Evolutionary conservation across 2,797 vertebrate genomes (phyloP).

Genomic region (Eidolon dupreanum): DNA sequence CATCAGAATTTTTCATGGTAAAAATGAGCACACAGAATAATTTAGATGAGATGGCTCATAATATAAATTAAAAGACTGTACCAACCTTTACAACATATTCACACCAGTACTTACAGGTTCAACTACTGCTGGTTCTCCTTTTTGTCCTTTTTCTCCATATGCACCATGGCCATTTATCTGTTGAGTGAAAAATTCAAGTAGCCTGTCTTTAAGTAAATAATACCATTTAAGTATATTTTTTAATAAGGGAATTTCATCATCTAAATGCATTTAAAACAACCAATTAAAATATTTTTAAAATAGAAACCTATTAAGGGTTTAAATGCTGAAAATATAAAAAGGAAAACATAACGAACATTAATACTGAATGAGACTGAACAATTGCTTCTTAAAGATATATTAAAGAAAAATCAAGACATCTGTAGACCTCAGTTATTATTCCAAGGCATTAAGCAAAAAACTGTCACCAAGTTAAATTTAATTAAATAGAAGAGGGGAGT

Average conservation of each 20-base stretch:
- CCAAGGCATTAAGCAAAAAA: not conserved
- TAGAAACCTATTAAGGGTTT: not conserved
- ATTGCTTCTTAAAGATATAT: not conserved
- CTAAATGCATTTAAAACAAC: not conserved
- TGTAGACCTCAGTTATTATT: not conserved
- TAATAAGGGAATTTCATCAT: not conserved
- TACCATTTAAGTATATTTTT: not conserved
- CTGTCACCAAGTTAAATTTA: not conserved
- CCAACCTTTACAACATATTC: not conserved
- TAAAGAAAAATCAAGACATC: not conserved
- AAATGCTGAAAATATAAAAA: constrained; percentile 31
- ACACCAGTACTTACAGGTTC: constrained; percentile 93
- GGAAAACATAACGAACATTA: not conserved
- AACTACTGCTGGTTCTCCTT: constrained; percentile 97
- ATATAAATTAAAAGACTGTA: not conserved
- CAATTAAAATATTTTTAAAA: not conserved
- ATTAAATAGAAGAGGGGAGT: not conserved
- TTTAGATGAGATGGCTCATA: not conserved
- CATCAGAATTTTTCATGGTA: not conserved
- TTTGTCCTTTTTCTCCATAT: constrained; percentile 96
- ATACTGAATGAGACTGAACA: not conserved
- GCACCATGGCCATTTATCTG: constrained; percentile 91
- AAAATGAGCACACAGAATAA: not conserved
- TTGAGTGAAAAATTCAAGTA: constrained; percentile 64
- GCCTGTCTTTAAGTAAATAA: not conserved